Evolutionary conservation across 2,113 vertebrate species (phyloP), one percentile per base, ranked within the genome.

Genomic region (Pedetes capensis): DNA sequence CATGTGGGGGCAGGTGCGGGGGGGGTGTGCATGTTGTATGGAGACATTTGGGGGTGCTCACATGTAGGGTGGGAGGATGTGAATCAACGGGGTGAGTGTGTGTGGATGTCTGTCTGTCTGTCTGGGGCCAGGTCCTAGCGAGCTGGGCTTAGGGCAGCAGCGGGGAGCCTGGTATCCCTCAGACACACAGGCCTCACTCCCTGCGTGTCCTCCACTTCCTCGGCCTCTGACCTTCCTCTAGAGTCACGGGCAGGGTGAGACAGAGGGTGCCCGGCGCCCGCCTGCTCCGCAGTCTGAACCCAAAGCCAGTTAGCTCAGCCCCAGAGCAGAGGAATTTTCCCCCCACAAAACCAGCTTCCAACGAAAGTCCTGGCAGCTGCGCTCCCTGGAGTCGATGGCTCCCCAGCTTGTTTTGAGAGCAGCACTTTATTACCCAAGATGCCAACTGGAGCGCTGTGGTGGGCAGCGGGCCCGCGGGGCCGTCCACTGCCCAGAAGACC

Each of bases 161-260:
- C 5, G 1, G 0, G 6, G 25, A n/a, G 12, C 34, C 13, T 0
- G 23, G 29, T 5, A 16, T 32, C 10, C 16, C 44, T 34, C 71
- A 34, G 18, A 14, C 0, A 1, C 0, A 0, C 0, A n/a, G n/a
- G n/a, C 68, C 47, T 49, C 66, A 17, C 42, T 32, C n/a, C 4
- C 8, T 18, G 10, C n/a, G n/a, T 51, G 0, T 1, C 4, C 27
- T 13, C 49, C 18, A 12, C 25, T 6, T 6, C 14, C 82, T 2
- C 18, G 44, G 11, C 16, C 9, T 29, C 66, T 8, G 32, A n/a
- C 4, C 3, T n/a, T 32, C 57, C 23, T 22, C 53, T 25, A 11
- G 22, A 16, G 66, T 53, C 59, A 6, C 2, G 42, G 59, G 8
- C 32, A 69, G 59, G 3, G 47, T 22, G 44, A 32, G 51, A 80